Conservation (phyloP, 2,797 vertebrate species). For the Bryconaethiops microstoma region DNA sequence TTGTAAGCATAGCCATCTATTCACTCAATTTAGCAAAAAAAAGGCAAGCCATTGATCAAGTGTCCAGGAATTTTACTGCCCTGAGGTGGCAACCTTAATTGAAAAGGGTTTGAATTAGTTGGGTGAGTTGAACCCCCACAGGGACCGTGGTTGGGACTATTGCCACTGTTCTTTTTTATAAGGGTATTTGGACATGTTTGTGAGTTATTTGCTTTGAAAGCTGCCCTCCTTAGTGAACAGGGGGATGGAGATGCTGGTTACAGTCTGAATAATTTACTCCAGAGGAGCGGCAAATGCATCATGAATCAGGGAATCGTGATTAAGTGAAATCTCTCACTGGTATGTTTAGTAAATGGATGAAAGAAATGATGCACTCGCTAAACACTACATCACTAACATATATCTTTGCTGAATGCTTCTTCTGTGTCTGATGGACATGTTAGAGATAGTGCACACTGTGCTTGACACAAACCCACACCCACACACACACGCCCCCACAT, state of each 20-base stretch:
- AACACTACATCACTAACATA: not conserved
- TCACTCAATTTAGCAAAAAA: no score
- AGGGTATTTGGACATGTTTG: not conserved
- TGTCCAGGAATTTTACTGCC: no score
- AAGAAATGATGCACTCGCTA: not conserved
- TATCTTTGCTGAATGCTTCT: not conserved
- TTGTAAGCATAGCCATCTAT: no score
- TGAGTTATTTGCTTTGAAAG: slow-evolving; percentile 37
- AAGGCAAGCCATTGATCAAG: no score
- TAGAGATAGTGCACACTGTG: no score
- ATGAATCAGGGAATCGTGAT: slow-evolving; percentile 22
- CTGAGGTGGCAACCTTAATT: no score
- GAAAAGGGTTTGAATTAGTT: no score
- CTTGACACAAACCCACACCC: not conserved
- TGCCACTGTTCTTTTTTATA: not conserved
- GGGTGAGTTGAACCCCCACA: no score
- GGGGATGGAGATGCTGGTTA: not conserved
- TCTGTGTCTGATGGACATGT: no score
- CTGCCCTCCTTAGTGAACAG: not conserved
- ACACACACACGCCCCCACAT: no score
- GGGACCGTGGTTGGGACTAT: not conserved
- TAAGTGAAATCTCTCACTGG: not conserved
- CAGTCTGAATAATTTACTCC: slow-evolving; percentile 40
- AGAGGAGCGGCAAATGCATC: slow-evolving; percentile 15
- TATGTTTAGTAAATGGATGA: slow-evolving; percentile 18